phyloP scores from a whole-genome alignment of 2,113 vertebrate genomes.

The Gallinago jamesoni region DNA sequence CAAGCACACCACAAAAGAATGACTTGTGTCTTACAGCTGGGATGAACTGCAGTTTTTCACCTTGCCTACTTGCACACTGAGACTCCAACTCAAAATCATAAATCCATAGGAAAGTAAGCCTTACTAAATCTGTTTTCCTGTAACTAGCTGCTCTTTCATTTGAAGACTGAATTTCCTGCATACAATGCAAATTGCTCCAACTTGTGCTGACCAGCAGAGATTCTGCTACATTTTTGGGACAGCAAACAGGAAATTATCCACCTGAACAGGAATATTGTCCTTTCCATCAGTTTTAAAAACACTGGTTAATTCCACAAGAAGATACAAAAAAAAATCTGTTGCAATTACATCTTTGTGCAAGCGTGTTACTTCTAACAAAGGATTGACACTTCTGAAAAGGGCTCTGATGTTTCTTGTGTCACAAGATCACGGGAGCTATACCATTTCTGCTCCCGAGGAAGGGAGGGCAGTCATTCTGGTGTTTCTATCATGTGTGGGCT shows the following conservation, averaged over 20 bases:
- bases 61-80: neutral
- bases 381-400: neutral
- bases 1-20: neutral
- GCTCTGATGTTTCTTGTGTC: neutral
- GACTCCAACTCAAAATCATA: neutral
- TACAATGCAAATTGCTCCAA: neutral
- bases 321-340: neutral
- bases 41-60: neutral
- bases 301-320: neutral
- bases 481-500: neutral
- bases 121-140: neutral
- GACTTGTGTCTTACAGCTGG: neutral
- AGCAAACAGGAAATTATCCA: neutral
- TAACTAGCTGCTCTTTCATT: neutral
- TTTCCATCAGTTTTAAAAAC: neutral
- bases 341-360: no score
- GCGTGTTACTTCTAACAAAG: neutral
- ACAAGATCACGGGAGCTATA: neutral
- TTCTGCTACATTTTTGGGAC: neutral
- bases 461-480: neutral
- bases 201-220: neutral
- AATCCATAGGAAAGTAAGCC: neutral
- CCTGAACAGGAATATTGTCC: neutral
- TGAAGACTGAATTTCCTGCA: neutral
- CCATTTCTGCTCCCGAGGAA: neutral